Conservation (phyloP, 53 echinoderm and acorn worm species). For the Echinometra lucunter region DNA sequence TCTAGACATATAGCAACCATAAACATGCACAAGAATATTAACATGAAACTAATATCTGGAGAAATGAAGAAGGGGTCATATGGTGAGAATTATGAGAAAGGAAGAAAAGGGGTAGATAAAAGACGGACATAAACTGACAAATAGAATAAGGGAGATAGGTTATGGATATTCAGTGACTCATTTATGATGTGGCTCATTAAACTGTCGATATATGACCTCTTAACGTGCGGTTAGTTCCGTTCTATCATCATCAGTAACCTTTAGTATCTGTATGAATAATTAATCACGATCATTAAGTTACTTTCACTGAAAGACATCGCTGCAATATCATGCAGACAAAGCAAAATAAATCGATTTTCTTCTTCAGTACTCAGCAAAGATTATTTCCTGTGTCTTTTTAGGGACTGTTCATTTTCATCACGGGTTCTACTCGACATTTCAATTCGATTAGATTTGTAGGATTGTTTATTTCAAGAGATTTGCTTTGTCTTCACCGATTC, state of each 20-base stretch:
- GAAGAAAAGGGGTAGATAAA: too few relatives aligned
- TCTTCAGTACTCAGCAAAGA: neutral
- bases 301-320: neutral
- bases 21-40: too few relatives aligned
- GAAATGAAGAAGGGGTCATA: too few relatives aligned
- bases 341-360: neutral
- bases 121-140: too few relatives aligned
- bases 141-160: too few relatives aligned
- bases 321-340: neutral
- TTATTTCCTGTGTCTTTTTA: neutral
- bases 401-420: neutral
- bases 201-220: neutral
- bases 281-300: neutral
- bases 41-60: too few relatives aligned
- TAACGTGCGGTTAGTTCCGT: neutral
- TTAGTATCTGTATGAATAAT: neutral
- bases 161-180: neutral
- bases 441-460: neutral
- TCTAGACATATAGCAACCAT: too few relatives aligned
- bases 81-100: too few relatives aligned
- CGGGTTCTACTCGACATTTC: neutral
- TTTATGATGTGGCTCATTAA: conserved; percentile 10
- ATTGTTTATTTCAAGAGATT: neutral
- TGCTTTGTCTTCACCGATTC: neutral
- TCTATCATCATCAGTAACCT: neutral